These are phyloP conservation scores for Ischnura elegans DNA, from an alignment of 2,888 invertebrate species.

Conservation along the genomic window DNA sequence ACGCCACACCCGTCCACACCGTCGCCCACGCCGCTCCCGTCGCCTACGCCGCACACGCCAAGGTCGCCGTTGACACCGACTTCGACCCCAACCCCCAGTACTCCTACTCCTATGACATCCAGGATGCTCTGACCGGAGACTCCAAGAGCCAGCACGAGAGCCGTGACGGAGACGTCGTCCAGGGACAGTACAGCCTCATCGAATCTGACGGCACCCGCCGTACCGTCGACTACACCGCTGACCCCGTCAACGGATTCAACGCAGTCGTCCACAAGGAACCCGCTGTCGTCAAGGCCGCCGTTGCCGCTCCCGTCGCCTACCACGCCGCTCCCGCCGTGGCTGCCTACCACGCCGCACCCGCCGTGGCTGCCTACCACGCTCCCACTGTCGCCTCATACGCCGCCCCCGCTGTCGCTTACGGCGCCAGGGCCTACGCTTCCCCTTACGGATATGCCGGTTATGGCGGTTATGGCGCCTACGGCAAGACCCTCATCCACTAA, in stretches of 20 bases:
- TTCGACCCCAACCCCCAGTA: conserved; percentile 69
- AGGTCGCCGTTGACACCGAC: conserved; percentile 69
- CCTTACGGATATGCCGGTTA: conserved; percentile 55
- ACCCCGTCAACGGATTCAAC: conserved; percentile 70
- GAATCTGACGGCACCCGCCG: conserved; percentile 69
- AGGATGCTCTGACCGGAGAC: conserved; percentile 70
- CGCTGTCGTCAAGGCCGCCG: conserved; percentile 68
- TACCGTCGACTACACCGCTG: conserved; percentile 69
- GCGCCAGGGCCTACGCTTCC: conserved; percentile 48
- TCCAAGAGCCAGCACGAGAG: conserved; percentile 69
- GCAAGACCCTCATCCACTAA: conserved; percentile 27
- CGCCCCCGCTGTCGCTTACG: conserved; percentile 27
- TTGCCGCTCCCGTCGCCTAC: conserved; percentile 30
- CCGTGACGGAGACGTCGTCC: conserved; percentile 69
- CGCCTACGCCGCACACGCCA: conserved; percentile 25
- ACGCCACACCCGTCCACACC: conserved; percentile 65
- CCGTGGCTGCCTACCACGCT: conserved; percentile 34
- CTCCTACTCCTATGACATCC: conserved; percentile 69
- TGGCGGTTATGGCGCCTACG: neutral
- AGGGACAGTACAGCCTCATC: conserved; percentile 66
- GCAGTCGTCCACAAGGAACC: conserved; percentile 69
- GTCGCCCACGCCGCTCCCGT: conserved; percentile 41
- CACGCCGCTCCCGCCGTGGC: conserved; percentile 71
- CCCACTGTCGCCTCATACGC: conserved; percentile 24
- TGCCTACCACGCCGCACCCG: conserved; percentile 5